phyloP scores from a whole-genome alignment of 2,888 invertebrate genomes.

The Drosophila subquinaria region DNA sequence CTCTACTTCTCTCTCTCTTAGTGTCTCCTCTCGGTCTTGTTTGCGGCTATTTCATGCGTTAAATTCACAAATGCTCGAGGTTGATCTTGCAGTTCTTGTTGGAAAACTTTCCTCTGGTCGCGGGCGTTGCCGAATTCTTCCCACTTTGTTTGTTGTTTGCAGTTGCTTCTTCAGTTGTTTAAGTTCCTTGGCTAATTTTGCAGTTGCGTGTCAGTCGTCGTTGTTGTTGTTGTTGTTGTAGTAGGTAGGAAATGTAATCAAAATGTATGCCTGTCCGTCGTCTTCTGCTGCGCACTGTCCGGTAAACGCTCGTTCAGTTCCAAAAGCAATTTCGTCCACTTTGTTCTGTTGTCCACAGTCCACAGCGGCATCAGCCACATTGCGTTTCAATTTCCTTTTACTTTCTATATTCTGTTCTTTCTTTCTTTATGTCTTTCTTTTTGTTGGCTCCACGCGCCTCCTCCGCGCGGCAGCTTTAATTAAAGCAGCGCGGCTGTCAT shows the following conservation, averaged over 20 bases:
- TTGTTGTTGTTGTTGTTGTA: slow-evolving; percentile 24
- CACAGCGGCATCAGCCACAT: slow-evolving; percentile 77
- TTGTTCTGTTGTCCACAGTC: slow-evolving; percentile 78
- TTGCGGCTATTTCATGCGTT: slow-evolving; percentile 55
- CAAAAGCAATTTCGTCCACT: slow-evolving; percentile 82
- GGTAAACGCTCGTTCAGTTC: slow-evolving; percentile 56
- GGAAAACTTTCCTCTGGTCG: not conserved
- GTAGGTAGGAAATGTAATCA: slow-evolving; percentile 69
- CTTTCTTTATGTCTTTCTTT: slow-evolving; percentile 4
- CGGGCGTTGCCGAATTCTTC: not conserved
- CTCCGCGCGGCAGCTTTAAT: slow-evolving; percentile 70
- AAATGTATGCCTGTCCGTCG: slow-evolving; percentile 58
- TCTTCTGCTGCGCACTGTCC: slow-evolving; percentile 30
- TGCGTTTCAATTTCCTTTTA: slow-evolving; percentile 72
- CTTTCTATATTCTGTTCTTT: not conserved
- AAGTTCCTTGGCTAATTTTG: slow-evolving; percentile 42
- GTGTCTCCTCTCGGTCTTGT: slow-evolving; percentile 17
- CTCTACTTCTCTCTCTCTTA: not conserved
- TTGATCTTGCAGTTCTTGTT: slow-evolving; percentile 4
- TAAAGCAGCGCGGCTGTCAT: slow-evolving; percentile 79
- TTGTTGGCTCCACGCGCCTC: slow-evolving; percentile 60
- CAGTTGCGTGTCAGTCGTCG: slow-evolving; percentile 30
- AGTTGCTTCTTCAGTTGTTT: not conserved
- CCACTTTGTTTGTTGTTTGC: slow-evolving; percentile 11
- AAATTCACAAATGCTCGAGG: slow-evolving; percentile 41